These are phyloP conservation scores for Ennomos erosarius DNA, from an alignment of 2,888 invertebrate genomes.

Conservation along the genomic window DNA sequence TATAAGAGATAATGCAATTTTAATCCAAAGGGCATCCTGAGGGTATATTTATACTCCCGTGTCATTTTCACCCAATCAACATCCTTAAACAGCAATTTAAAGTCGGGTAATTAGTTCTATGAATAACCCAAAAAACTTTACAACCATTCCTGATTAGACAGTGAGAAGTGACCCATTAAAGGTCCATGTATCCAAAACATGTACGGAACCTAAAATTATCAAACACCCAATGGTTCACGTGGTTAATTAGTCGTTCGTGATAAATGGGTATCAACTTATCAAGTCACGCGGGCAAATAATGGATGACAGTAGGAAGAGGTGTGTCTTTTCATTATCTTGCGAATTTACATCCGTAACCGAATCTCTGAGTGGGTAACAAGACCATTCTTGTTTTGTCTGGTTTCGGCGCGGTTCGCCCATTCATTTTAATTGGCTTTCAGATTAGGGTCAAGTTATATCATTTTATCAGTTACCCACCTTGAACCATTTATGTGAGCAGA, in stretches of 20 bases:
- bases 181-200: neutral
- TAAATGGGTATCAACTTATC: constrained; percentile 39
- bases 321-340: constrained; percentile 41
- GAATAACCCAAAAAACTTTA: too few species aligned
- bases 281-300: constrained; percentile 47
- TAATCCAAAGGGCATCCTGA: too few species aligned
- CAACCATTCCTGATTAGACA: too few species aligned
- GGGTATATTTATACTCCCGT: too few species aligned
- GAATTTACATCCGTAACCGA: constrained; percentile 21
- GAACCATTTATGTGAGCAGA: constrained; percentile 18
- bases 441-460: constrained; percentile 6
- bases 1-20: too few species aligned
- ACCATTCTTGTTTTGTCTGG: constrained; percentile 2
- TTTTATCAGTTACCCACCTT: constrained; percentile 19
- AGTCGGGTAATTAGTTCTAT: too few species aligned
- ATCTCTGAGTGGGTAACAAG: neutral
- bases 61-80: too few species aligned
- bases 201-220: constrained; percentile 29
- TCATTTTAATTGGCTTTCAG: constrained; percentile 1
- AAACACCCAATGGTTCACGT: constrained; percentile 11
- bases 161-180: too few species aligned
- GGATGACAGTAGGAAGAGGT: constrained; percentile 46
- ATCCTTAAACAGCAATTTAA: too few species aligned
- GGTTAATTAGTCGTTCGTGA: constrained; percentile 37
- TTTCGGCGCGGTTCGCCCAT: constrained; percentile 1